Evolutionary conservation across 2,113 vertebrate species (phyloP), one percentile per base, ranked within the genome.

Genomic region (Pteruthius melanotis): DNA sequence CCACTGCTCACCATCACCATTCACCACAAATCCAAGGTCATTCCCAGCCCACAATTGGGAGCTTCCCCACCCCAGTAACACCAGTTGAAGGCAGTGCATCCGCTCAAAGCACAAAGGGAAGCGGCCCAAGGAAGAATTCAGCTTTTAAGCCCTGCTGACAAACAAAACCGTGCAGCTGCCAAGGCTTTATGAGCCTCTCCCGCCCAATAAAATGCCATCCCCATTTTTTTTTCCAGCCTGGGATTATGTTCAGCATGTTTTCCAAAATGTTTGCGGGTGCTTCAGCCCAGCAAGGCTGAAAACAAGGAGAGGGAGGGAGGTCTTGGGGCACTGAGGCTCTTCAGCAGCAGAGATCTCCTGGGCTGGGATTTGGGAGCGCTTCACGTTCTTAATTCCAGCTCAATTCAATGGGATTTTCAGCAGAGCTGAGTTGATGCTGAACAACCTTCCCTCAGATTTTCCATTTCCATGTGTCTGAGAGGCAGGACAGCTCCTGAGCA

Each of bases 61-160:
- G n/a, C 7, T 66, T 40, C 82, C 56, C 79, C 45, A 30, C 23
- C 39, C 72, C 83, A 70, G 70, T 11, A 12, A 8, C 0, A 1
- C 52, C 37, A 70, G 42, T 3, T 42, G 22, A 3, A 35, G 11
- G 2, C 0, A 6, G 6, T 1, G 27, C 15, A 7, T 6, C 50
- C 13, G 0, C 72, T 77, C 39, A 4, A 2, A 63, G 5, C 40
- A 7, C 70, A 6, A 14, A 59, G 59, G 53, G 35, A 42, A 53
- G 20, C 5, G 4, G 7, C 49, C 63, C 28, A 3, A 4, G 64
- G 40, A n/a, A 9, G 19, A 52, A n/a, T 4, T 13, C 24, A 27
- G 47, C 52, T 44, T 16, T 54, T 10, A 31, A 57, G 28, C 47
- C 10, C 8, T 3, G 37, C 81, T 39, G 26, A 68, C 92, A 47